A percentile compares a stretch with the other conserved stretches of the same genome.
Conservation (phyloP, 2,888 invertebrate species). For the Lasioglossum calceatum region DNA sequence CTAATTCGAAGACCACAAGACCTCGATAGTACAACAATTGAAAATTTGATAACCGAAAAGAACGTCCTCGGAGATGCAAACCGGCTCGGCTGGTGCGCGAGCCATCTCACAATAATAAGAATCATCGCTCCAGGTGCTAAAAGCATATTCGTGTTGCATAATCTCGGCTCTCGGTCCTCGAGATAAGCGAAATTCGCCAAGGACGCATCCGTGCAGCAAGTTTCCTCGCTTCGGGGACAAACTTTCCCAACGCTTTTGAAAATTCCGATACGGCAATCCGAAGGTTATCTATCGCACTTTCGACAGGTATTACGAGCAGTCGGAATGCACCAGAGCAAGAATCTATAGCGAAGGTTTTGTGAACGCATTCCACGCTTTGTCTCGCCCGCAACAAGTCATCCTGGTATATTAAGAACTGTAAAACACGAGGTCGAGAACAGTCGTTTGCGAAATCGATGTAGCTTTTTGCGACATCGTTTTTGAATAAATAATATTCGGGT, state of each 20-base stretch:
- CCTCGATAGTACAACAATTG: neutral
- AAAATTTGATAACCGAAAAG: neutral
- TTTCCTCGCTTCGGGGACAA: neutral
- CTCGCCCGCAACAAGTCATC: too few relatives aligned
- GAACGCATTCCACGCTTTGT: neutral
- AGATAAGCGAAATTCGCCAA: constrained; percentile 2
- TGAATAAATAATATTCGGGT: too few relatives aligned
- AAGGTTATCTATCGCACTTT: constrained; percentile 12
- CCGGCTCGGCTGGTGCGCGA: neutral
- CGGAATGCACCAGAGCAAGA: constrained; percentile 19
- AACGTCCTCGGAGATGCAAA: neutral
- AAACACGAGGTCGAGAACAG: too few relatives aligned
- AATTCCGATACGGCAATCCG: neutral
- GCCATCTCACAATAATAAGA: neutral
- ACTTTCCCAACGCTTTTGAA: neutral
- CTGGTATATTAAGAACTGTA: too few relatives aligned
- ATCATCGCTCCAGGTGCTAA: neutral
- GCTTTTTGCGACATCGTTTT: too few relatives aligned
- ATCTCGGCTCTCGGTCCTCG: neutral
- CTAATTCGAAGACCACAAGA: neutral
- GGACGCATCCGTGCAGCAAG: neutral
- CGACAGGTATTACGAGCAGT: constrained; percentile 24
- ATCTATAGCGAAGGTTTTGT: constrained; percentile 9
- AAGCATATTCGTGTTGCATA: constrained; percentile 10
- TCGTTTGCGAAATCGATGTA: too few relatives aligned